Evolutionary conservation across 1,140 invertebrate species (phyloP).

Genomic region (Trichonephila clavipes): DNA sequence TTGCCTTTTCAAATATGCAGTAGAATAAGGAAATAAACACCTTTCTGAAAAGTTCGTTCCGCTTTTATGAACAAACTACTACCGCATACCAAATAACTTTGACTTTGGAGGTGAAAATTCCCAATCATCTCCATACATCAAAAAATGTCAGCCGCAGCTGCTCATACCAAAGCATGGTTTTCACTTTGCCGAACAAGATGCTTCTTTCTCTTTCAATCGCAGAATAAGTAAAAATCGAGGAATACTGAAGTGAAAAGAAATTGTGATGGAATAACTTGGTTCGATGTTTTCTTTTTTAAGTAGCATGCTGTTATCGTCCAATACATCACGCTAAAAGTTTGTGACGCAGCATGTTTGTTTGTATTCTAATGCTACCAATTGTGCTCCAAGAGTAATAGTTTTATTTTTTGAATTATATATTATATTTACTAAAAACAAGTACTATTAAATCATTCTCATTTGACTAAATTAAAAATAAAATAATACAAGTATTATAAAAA

Average conservation of each 20-base stretch:
- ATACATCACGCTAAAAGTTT: too few relatives aligned
- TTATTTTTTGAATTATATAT: too few relatives aligned
- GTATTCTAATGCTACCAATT: too few relatives aligned
- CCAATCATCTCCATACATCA: constrained; percentile 32
- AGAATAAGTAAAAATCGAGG: background rate
- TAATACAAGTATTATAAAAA: too few relatives aligned
- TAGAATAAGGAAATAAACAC: background rate
- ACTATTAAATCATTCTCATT: too few relatives aligned
- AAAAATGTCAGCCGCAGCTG: constrained; percentile 30
- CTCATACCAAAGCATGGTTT: background rate
- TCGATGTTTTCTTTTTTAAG: background rate
- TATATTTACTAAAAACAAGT: too few relatives aligned
- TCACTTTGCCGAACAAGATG: background rate
- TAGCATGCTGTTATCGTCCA: background rate
- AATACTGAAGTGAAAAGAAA: background rate
- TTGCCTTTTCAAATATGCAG: background rate
- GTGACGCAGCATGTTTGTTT: too few relatives aligned
- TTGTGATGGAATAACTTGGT: background rate
- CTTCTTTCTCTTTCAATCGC: background rate
- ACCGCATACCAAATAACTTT: background rate
- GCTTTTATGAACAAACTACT: background rate
- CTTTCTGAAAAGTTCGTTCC: background rate
- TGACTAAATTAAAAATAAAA: too few relatives aligned
- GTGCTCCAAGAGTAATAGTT: too few relatives aligned
- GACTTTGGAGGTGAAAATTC: constrained; percentile 37